Percentiles rank a stretch among this genome's conserved stretches.
Evolutionary conservation across 2,797 vertebrate species (phyloP).

Genomic region (Myripristis murdjan): DNA sequence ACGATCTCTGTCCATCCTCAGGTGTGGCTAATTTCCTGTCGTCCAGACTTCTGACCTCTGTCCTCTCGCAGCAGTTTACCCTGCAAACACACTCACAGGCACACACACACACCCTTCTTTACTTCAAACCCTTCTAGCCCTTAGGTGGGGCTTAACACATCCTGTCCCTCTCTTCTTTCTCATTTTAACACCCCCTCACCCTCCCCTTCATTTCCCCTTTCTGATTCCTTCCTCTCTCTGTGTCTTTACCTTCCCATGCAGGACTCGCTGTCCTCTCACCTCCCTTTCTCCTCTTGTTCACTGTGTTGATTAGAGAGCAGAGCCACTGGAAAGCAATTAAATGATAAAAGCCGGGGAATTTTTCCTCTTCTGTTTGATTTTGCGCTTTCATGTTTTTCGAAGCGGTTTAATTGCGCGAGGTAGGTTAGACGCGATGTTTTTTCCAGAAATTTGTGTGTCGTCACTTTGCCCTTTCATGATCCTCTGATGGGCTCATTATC

Average conservation of each 20-base stretch:
- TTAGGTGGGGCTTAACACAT: conserved; percentile 53
- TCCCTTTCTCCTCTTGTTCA: neutral
- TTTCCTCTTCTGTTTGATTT: conserved; percentile 20
- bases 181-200: neutral
- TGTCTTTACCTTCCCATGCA: neutral
- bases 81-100: conserved; percentile 17
- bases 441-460: conserved; percentile 1
- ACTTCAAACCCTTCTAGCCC: conserved; percentile 43
- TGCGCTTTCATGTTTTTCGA: conserved; percentile 55
- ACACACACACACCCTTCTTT: conserved; percentile 17
- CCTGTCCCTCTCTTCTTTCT: conserved; percentile 43
- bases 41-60: conserved; percentile 67
- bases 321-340: conserved; percentile 40
- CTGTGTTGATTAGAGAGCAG: conserved; percentile 44
- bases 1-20: conserved; percentile 65
- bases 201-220: neutral
- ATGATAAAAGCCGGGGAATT: conserved; percentile 51
- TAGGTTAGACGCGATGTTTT: conserved; percentile 33
- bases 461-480: conserved; percentile 37
- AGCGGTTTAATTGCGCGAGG: conserved; percentile 23
- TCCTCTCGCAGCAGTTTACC: conserved; percentile 29
- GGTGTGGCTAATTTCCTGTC: conserved; percentile 80
- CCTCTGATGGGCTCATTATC: conserved; percentile 26
- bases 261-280: conserved; percentile 38
- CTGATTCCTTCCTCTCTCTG: neutral